These are phyloP conservation scores for Toxotes chatareus DNA, from an alignment of 2,113 vertebrate species.

Conservation along the genomic window DNA sequence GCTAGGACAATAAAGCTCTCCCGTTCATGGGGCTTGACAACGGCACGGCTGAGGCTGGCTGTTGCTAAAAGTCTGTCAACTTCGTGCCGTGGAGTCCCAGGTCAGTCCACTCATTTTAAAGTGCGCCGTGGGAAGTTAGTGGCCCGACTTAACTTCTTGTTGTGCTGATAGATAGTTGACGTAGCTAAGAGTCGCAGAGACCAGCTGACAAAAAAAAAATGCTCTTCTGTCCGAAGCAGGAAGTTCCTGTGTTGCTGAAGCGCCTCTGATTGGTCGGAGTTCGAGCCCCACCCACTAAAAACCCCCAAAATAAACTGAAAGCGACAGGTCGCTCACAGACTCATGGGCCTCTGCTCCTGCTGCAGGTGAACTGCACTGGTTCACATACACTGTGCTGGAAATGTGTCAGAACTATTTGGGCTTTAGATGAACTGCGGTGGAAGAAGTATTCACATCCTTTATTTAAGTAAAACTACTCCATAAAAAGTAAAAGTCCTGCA, in stretches of 20 bases:
- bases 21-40: slow-evolving; percentile 56
- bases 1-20: slow-evolving; percentile 67
- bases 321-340: not conserved
- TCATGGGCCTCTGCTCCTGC: not conserved
- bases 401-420: not conserved
- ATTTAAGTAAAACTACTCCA: no score
- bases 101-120: slow-evolving; percentile 39
- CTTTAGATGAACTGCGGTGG: not conserved
- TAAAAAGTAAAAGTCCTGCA: no score
- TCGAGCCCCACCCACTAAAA: slow-evolving; percentile 58
- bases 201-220: slow-evolving; percentile 70
- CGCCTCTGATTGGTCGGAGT: slow-evolving; percentile 68
- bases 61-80: slow-evolving; percentile 29
- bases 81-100: not conserved
- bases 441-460: no score
- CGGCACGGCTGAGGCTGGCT: not conserved
- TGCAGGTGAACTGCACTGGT: not conserved
- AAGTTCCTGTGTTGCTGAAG: slow-evolving; percentile 32
- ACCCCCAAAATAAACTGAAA: slow-evolving; percentile 38
- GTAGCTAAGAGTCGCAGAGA: slow-evolving; percentile 23
- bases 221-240: slow-evolving; percentile 33
- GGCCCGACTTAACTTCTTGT: slow-evolving; percentile 45
- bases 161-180: slow-evolving; percentile 51
- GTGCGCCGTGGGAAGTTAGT: not conserved
- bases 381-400: not conserved